phyloP scores from a whole-genome alignment of 2,888 invertebrate genomes.

The Melinaea marsaeus region DNA sequence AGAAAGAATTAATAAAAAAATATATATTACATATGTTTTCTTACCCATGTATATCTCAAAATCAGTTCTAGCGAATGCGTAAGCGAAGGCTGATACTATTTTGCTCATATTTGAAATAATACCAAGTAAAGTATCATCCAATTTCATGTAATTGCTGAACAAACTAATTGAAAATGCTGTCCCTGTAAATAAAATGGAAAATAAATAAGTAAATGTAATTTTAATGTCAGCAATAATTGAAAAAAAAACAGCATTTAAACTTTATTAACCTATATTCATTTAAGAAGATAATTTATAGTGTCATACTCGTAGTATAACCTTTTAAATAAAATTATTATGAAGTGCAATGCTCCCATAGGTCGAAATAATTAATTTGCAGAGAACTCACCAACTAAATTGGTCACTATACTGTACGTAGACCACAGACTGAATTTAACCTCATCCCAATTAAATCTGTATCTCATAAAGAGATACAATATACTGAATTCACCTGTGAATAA shows the following conservation, averaged over 20 bases:
- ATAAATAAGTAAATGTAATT: too few relatives aligned
- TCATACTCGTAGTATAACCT: too few relatives aligned
- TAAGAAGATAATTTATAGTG: too few relatives aligned
- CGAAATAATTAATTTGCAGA: not conserved
- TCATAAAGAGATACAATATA: slow-evolving; percentile 74
- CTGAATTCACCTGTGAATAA: slow-evolving; percentile 74
- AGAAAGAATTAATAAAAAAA: too few relatives aligned
- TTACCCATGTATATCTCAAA: slow-evolving; percentile 89
- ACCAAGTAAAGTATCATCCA: slow-evolving; percentile 90
- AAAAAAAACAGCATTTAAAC: too few relatives aligned
- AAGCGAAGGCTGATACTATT: slow-evolving; percentile 89
- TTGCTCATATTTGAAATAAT: slow-evolving; percentile 91
- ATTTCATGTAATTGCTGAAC: slow-evolving; percentile 86
- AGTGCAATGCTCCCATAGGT: too few relatives aligned
- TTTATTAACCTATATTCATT: too few relatives aligned
- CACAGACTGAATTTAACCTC: slow-evolving; percentile 78
- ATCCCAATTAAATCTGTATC: slow-evolving; percentile 78
- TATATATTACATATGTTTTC: slow-evolving; percentile 17
- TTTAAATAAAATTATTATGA: too few relatives aligned
- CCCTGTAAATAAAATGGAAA: slow-evolving; percentile 68
- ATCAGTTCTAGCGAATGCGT: slow-evolving; percentile 87
- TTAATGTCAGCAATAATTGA: too few relatives aligned
- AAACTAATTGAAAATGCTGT: slow-evolving; percentile 88
- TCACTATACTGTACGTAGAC: slow-evolving; percentile 75
- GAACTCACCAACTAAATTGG: slow-evolving; percentile 71